Evolutionary conservation across 2,797 vertebrate species (phyloP).

Genomic region (Epinephelus awoara): DNA sequence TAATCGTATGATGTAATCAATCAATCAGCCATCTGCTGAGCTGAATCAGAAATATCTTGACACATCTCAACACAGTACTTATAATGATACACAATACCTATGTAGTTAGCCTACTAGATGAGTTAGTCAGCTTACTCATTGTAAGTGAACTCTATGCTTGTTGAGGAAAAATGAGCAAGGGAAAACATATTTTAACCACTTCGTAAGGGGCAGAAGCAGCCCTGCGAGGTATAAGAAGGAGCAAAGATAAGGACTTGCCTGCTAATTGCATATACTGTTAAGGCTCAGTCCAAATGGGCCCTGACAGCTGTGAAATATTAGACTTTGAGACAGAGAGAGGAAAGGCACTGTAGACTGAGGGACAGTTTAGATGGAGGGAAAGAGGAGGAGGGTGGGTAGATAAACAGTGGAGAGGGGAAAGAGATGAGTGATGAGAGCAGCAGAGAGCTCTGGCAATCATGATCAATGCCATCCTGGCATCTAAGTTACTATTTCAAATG

Average conservation of each 20-base stretch:
- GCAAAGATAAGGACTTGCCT: background rate
- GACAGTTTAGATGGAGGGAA: constrained; percentile 20
- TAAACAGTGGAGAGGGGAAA: constrained; percentile 9
- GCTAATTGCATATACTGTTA: constrained; percentile 22
- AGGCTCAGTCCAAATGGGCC: constrained; percentile 19
- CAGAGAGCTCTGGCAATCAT: constrained; percentile 18
- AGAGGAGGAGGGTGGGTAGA: constrained; percentile 15
- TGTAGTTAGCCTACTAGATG: no score
- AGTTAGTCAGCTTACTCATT: no score
- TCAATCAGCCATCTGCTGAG: no score
- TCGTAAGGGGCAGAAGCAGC: background rate
- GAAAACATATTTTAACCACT: no score
- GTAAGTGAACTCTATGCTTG: no score
- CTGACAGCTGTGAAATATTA: constrained; percentile 42
- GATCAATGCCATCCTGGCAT: background rate
- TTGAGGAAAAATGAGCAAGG: no score
- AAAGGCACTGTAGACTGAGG: constrained; percentile 19
- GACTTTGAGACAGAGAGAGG: constrained; percentile 8
- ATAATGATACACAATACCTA: no score
- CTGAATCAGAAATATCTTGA: no score
- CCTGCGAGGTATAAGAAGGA: background rate
- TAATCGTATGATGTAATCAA: no score
- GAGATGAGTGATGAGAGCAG: constrained; percentile 26
- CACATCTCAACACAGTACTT: no score
- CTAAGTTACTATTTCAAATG: background rate